Evolutionary conservation across 2,888 invertebrate genomes (phyloP), one percentile per base, ranked within the genome.

Genomic region (Apamea epomidion): DNA sequence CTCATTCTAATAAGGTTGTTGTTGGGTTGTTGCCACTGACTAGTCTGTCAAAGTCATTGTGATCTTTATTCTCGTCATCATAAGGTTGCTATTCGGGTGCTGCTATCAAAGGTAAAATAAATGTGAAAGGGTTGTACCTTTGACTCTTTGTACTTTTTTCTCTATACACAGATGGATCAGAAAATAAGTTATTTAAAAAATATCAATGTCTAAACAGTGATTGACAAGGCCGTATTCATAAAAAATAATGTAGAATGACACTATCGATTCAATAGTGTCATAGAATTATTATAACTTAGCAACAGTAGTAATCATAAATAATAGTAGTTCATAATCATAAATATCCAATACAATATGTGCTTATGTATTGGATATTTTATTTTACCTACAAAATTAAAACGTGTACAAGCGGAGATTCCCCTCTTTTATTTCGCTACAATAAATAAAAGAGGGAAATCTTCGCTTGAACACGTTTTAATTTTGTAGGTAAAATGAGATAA

Each of bases 171-270:
- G 12, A 42, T 2, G 6, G 18, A 60, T 68, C 32, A 42, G 21
- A 62, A 62, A 74, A 48, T 65, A 42, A 10, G 25, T 29, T 80
- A 29, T 58, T 64, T n/a, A 64, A 12, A 54, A 5, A 32, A 68
- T 21, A 29, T 69, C 37, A 0, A 64, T n/a, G 16, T 32, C n/a
- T 54, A 51, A 67, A 18, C 37, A 70, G 21, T 32, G n/a, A 74
- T 51, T 51, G 51, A 48, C 14, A 67, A n/a, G 74, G 51, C 29
- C 25, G n/a, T 51, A 73, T 48, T 70, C 51, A 60, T 48, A 67
- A 51, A 12, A 18, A 51, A 72, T 14, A 10, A 48, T 65, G 14
- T 54, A 65, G 25, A 60, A 51, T 25, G 18, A 60, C 16, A 37
- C 29, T 58, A 58, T 77, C 2, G 32, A 32, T 32, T 32, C 32